Evolutionary conservation across 2,797 vertebrate genomes (phyloP), one percentile per base, ranked within the genome.

Genomic region (Microhierax caerulescens): DNA sequence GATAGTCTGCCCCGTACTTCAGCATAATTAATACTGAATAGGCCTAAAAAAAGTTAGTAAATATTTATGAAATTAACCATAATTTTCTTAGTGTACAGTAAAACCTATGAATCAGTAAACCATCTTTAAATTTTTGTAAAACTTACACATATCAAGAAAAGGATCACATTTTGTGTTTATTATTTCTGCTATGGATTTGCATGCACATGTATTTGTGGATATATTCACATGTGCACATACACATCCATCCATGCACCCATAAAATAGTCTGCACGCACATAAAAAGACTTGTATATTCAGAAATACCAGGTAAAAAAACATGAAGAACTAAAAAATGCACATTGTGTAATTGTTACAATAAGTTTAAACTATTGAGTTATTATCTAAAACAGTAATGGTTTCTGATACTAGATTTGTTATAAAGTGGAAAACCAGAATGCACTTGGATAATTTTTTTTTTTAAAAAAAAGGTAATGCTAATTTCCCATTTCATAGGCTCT

Each of bases 1-100:
- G 95, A 93, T 6, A 82, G 37, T 43, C 53, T 92, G 60, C 30
- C 51, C 60, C 68, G 22, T 68, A 61, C 57, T 91, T 94, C 72
- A 85, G 64, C 30, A 63, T 47, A 94, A 96, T 93, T 92, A 85
- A 84, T 72, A 88, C 45, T 61, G 51, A 74, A 85, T 21, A 84
- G 34, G 30, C 21, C 59, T 76, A 75, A 3, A 27, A 87, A 94
- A 91, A 92, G 28, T 94, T 75, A 57, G 67, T 27, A 92, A 93
- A 85, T 92, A 91, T 79, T 93, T 92, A 86, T 53, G 27, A 92
- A 94, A 93, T 85, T 1, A 90, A 88, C 63, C 32, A 5, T 24
- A 37, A 84, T 91, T 90, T 91, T 89, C 47, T 60, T 30, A 63
- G 20, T n/a, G n/a, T 48, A 72, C 12, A 65, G 69, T 76, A 83